Percentiles rank a stretch among this genome's conserved stretches.
phyloP scores from a whole-genome alignment of 2,888 invertebrate genomes.

The Cremastinae sp. region DNA sequence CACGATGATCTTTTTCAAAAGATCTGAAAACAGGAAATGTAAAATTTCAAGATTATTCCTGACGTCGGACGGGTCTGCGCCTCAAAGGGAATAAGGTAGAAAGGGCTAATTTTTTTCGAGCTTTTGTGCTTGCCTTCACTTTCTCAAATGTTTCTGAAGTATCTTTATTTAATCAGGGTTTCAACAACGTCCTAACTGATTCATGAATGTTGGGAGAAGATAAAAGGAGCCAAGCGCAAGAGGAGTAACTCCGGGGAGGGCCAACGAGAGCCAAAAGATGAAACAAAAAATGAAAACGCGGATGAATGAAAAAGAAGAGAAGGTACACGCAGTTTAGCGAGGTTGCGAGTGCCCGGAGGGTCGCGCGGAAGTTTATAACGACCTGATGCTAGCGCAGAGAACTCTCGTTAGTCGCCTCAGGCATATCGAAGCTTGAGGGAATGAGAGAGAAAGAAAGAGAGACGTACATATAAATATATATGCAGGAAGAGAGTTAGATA shows the following conservation, averaged over 20 bases:
- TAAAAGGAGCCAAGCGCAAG: not conserved
- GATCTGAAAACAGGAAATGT: not conserved
- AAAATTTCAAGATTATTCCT: not conserved
- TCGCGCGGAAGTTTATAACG: conserved; percentile 53
- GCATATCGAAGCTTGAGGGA: conserved; percentile 40
- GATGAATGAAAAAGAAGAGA: conserved; percentile 4
- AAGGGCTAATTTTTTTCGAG: conserved; percentile 2
- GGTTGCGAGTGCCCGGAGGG: conserved; percentile 24
- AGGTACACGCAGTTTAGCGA: conserved; percentile 24
- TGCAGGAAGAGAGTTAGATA: no score
- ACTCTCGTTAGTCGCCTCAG: conserved; percentile 46
- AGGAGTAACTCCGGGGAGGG: not conserved
- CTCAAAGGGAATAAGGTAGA: not conserved
- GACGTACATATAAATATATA: no score
- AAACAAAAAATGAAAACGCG: conserved; percentile 1
- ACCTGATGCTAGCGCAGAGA: conserved; percentile 48
- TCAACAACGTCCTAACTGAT: conserved; percentile 47
- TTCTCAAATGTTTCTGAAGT: conserved; percentile 18
- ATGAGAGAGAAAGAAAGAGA: conserved; percentile 1
- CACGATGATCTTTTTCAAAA: no score
- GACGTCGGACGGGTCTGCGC: no score
- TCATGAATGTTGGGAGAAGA: conserved; percentile 35
- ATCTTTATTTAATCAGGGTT: conserved; percentile 45
- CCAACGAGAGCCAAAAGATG: not conserved
- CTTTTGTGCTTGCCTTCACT: not conserved